Conservation (phyloP, 2,797 vertebrate genomes). For the Urosaurus nigricauda region DNA sequence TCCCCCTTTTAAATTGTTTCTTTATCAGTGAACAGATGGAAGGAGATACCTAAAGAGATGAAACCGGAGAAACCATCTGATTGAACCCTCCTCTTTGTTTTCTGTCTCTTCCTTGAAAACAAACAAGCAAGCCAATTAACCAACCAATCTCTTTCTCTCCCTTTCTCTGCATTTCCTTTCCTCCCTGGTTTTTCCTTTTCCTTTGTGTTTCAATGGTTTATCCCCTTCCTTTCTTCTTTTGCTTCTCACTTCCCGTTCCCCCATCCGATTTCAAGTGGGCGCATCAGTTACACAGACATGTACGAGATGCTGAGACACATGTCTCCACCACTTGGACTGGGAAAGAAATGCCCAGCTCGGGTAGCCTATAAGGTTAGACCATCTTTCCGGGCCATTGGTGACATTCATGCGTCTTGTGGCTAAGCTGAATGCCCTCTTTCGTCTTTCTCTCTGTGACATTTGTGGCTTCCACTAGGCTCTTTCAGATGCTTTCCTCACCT, state of each 20-base stretch:
- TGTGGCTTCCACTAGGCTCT: slow-evolving; percentile 51
- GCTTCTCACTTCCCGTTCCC: slow-evolving; percentile 72
- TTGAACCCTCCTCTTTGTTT: slow-evolving; percentile 66
- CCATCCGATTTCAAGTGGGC: slow-evolving; percentile 85
- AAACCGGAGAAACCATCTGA: slow-evolving; percentile 59
- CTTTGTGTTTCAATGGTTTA: slow-evolving; percentile 76
- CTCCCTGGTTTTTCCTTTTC: slow-evolving; percentile 60
- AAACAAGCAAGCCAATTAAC: slow-evolving; percentile 87
- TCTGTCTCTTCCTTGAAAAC: slow-evolving; percentile 74
- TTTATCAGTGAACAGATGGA: slow-evolving; percentile 59
- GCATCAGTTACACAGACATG: slow-evolving; percentile 99
- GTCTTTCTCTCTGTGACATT: slow-evolving; percentile 49
- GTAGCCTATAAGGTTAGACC: slow-evolving; percentile 98
- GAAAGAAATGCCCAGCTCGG: slow-evolving; percentile 98
- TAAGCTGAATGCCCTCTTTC: slow-evolving; percentile 42
- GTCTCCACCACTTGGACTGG: slow-evolving; percentile 99
- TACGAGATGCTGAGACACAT: slow-evolving; percentile 99
- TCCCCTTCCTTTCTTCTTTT: slow-evolving; percentile 58
- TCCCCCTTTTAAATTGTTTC: slow-evolving; percentile 43
- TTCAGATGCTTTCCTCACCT: slow-evolving; percentile 65
- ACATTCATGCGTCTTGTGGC: slow-evolving; percentile 72
- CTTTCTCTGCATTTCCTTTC: slow-evolving; percentile 78
- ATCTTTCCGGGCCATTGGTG: slow-evolving; percentile 61
- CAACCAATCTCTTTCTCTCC: slow-evolving; percentile 79
- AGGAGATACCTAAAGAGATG: slow-evolving; percentile 63